phyloP scores from a whole-genome alignment of 2,113 vertebrate genomes.

The Xenopus laevis region DNA sequence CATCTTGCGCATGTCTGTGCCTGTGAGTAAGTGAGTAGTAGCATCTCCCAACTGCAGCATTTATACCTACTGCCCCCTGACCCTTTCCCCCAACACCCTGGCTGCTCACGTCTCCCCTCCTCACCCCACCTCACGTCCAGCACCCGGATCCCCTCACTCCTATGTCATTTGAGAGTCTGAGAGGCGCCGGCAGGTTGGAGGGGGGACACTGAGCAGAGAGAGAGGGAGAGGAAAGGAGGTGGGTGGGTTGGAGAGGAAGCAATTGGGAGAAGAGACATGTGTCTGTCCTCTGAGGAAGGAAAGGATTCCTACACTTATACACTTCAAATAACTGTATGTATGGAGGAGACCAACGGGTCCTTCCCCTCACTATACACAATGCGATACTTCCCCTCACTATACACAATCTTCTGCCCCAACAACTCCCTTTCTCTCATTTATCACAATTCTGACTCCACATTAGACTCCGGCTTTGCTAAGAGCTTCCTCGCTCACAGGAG shows the following conservation, averaged over 20 bases:
- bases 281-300: constrained; percentile 31
- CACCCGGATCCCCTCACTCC: constrained; percentile 26
- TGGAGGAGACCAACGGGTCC: too few relatives aligned
- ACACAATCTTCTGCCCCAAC: too few relatives aligned
- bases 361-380: too few relatives aligned
- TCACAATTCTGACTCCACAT: too few relatives aligned
- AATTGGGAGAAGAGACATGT: constrained; percentile 4
- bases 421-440: too few relatives aligned
- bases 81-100: constrained; percentile 9
- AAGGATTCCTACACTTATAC: constrained; percentile 2
- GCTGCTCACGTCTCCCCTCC: constrained; percentile 21
- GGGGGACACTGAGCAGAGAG: background rate
- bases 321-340: too few relatives aligned
- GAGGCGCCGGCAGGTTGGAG: constrained; percentile 15
- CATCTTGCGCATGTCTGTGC: constrained; percentile 5
- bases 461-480: too few relatives aligned
- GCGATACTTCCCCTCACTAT: too few relatives aligned
- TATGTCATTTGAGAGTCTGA: constrained; percentile 34
- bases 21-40: background rate
- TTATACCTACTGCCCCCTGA: constrained; percentile 17
- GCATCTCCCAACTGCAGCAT: background rate
- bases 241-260: background rate
- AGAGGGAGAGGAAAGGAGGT: background rate
- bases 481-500: too few relatives aligned
- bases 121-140: constrained; percentile 33